Evolutionary conservation across 2,888 invertebrate species (phyloP), one percentile per base, ranked within the genome.

Genomic region (Amphipyra tragopoginis): DNA sequence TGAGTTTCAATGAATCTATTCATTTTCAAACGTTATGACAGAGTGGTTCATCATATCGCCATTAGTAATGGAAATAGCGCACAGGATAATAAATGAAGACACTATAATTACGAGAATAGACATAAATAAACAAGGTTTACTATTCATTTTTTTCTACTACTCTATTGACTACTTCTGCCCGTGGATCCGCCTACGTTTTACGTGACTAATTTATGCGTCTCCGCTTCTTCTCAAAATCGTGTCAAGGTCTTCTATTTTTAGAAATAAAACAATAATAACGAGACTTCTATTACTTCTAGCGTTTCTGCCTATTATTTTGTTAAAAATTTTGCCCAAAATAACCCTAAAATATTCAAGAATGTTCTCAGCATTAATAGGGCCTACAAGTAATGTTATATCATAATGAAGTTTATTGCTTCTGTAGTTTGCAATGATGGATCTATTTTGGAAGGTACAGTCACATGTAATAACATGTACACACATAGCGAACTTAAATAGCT

Each of bases 91-190:
- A 54, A 63, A 69, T 42, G 49, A 10, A 48, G 47, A 54, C 54
- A 49, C 52, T 73, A n/a, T 55, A 62, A 61, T 68, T 53, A 56
- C 55, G 43, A n/a, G 26, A n/a, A 61, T 42, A 21, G 13, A 49
- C 42, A 58, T 62, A 69, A 54, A 58, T 62, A 69, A 54, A 72
- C 54, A 66, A 53, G 36, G 13, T 54, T 56, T 68, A 61, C 39
- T 47, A 54, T 62, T 54, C 38, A 51, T 54, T 68, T 57, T 21
- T 2, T 21, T 21, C 3, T 40, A 57, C 36, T 57, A 34, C 13
- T 40, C n/a, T 13, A 51, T 36, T 42, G 36, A 54, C 59, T 43
- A 66, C 15, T 64, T 29, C 13, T 7, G 13, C 13, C 29, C 5
- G 15, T 13, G 21, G 9, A 45, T 47, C n/a, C 34, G 50, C 9